phyloP scores from a whole-genome alignment of 2,888 invertebrate genomes.

The Aquatica leii region DNA sequence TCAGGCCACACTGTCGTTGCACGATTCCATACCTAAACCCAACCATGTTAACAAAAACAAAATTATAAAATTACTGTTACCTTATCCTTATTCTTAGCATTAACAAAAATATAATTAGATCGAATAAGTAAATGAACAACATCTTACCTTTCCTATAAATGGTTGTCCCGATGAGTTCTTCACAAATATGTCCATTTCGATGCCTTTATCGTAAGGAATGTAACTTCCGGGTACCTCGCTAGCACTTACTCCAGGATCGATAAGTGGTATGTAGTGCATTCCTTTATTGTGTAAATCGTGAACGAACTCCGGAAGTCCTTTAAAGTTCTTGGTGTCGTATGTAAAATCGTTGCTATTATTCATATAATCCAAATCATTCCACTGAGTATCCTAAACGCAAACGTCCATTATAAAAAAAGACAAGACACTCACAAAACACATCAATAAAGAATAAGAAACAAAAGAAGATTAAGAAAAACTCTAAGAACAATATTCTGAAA shows the following conservation, averaged over 20 bases:
- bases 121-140: not conserved
- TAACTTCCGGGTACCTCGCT: conserved; percentile 73
- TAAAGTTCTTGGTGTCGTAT: conserved; percentile 69
- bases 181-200: conserved; percentile 76
- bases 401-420: too few relatives aligned
- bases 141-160: conserved; percentile 76
- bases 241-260: conserved; percentile 81
- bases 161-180: conserved; percentile 72
- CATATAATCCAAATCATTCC: conserved; percentile 91
- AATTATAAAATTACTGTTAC: conserved; percentile 18
- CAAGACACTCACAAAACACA: too few relatives aligned
- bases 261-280: conserved; percentile 79
- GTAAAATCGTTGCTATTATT: conserved; percentile 81
- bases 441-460: not conserved
- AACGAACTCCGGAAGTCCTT: conserved; percentile 74
- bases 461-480: not conserved
- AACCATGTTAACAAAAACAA: too few relatives aligned
- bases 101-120: conserved; percentile 22
- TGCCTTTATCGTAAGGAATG: conserved; percentile 78
- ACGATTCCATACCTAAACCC: conserved; percentile 76
- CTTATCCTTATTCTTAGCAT: conserved; percentile 34
- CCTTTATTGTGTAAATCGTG: conserved; percentile 71
- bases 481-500: too few relatives aligned
- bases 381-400: conserved; percentile 74
- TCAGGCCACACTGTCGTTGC: conserved; percentile 81